Conservation (phyloP, 2,113 vertebrate species). For the Sinocyclocheilus maitianheensis region DNA sequence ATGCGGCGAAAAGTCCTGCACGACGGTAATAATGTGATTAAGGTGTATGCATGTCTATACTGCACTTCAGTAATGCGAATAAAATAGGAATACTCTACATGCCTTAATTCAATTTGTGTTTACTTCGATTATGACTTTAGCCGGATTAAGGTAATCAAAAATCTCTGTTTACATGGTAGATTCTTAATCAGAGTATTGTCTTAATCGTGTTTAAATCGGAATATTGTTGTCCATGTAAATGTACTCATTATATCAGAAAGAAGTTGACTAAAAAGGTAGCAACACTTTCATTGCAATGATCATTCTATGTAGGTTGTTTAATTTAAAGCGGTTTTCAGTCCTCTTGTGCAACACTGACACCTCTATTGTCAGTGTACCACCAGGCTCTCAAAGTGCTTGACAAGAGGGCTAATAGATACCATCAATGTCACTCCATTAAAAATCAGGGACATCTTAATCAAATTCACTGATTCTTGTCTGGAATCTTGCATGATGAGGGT, state of each 20-base stretch:
- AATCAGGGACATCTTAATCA: background rate
- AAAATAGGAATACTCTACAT: no score
- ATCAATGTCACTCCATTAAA: constrained; percentile 2
- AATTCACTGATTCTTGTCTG: background rate
- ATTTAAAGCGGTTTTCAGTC: background rate
- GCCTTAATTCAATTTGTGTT: no score
- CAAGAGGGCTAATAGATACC: background rate
- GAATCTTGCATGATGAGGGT: background rate
- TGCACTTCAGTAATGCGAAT: no score
- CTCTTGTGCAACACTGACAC: background rate
- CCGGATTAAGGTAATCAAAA: no score
- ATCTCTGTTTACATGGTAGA: no score
- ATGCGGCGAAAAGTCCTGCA: no score
- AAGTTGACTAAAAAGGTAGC: background rate
- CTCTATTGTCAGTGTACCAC: background rate
- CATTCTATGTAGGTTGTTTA: background rate
- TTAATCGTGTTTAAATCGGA: no score
- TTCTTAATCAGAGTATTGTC: no score
- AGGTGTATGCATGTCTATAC: no score
- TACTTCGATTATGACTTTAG: no score
- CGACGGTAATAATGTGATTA: no score
- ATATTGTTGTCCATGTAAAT: no score
- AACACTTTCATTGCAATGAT: background rate
- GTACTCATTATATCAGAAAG: background rate
- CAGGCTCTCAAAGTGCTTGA: background rate